These are phyloP conservation scores for Vulpes lagopus DNA, from an alignment of 2,113 vertebrate genomes.

Conservation along the genomic window DNA sequence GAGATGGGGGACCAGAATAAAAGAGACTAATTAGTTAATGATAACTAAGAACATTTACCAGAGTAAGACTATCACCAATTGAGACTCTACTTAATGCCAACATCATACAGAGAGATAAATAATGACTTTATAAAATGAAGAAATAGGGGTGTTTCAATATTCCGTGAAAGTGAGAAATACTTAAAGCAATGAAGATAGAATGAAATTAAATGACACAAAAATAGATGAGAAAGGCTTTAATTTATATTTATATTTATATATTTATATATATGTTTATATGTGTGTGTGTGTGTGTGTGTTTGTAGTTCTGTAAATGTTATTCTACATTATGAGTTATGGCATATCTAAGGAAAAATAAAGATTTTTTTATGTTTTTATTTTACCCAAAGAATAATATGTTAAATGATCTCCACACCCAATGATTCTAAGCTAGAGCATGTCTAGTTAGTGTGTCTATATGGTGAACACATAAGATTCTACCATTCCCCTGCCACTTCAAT, in stretches of 20 bases:
- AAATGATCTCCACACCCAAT: conserved; percentile 21
- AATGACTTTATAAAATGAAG: neutral
- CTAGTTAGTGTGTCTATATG: neutral
- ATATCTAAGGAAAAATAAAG: conserved; percentile 29
- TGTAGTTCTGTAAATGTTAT: conserved; percentile 23
- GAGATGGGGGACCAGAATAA: conserved; percentile 19
- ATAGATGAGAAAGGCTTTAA: neutral
- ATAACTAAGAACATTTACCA: conserved; percentile 14
- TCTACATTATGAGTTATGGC: neutral
- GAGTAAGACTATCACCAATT: conserved; percentile 21
- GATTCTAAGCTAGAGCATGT: neutral
- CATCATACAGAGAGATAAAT: neutral
- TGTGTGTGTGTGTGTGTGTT: neutral
- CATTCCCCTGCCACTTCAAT: neutral
- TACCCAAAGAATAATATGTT: neutral
- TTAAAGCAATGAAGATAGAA: conserved; percentile 4
- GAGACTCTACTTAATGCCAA: neutral
- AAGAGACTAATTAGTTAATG: conserved; percentile 11
- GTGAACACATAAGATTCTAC: neutral
- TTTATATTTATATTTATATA: neutral
- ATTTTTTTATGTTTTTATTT: conserved; percentile 39
- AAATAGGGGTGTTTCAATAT: neutral
- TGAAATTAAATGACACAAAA: neutral
- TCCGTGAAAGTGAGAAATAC: neutral
- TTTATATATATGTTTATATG: no score